These are phyloP conservation scores for Ceriagrion tenellum DNA, from an alignment of 2,888 invertebrate genomes.

Conservation along the genomic window DNA sequence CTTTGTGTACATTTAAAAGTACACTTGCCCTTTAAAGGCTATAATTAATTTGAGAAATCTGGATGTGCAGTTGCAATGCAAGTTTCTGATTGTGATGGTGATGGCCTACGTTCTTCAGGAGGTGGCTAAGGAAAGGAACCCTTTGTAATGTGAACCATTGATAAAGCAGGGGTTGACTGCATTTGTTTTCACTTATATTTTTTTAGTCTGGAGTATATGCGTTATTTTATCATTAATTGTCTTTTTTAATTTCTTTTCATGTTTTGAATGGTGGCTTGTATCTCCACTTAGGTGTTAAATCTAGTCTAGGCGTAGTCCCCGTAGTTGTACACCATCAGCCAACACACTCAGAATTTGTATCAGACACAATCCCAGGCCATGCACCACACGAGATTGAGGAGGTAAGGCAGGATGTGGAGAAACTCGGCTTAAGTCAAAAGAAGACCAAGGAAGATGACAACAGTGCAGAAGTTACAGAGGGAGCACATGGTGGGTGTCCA, in stretches of 20 bases:
- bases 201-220: neutral
- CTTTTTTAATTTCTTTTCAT: slow-evolving; percentile 52
- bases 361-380: slow-evolving; percentile 85
- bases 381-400: slow-evolving; percentile 85
- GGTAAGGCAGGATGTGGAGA: slow-evolving; percentile 88
- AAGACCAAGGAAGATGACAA: slow-evolving; percentile 50
- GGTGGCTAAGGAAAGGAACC: too few relatives aligned
- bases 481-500: slow-evolving; percentile 44
- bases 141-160: too few relatives aligned
- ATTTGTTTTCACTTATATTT: slow-evolving; percentile 8
- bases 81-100: too few relatives aligned
- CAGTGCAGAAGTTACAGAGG: neutral
- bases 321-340: slow-evolving; percentile 78
- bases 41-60: too few relatives aligned
- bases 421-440: slow-evolving; percentile 82
- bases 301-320: slow-evolving; percentile 74
- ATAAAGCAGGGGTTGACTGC: too few relatives aligned
- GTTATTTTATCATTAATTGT: too few relatives aligned
- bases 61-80: too few relatives aligned
- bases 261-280: slow-evolving; percentile 60
- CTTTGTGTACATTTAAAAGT: too few relatives aligned
- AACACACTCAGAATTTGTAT: slow-evolving; percentile 83
- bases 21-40: too few relatives aligned
- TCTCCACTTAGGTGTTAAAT: slow-evolving; percentile 71
- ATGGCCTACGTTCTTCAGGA: too few relatives aligned